phyloP scores from a whole-genome alignment of 2,113 vertebrate genomes.

The Crotalus tigris region DNA sequence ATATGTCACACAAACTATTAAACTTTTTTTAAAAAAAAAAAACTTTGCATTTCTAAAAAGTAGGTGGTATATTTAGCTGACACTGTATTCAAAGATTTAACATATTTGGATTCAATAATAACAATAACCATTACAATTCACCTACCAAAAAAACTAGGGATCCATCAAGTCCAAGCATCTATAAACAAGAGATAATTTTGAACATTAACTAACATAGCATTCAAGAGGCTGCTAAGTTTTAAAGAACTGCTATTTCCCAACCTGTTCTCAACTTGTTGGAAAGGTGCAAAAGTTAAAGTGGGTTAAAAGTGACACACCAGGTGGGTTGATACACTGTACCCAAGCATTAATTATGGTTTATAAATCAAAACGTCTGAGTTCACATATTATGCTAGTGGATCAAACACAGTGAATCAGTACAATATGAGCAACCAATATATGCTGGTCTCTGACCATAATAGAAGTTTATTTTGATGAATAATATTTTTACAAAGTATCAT shows the following conservation, averaged over 20 bases:
- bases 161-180: slow-evolving; percentile 97
- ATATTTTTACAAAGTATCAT: background rate
- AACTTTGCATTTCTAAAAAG: background rate
- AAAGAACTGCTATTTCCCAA: background rate
- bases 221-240: background rate
- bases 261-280: background rate
- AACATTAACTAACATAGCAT: background rate
- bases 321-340: too few species aligned
- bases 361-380: background rate
- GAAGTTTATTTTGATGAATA: background rate
- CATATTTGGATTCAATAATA: background rate
- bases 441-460: background rate
- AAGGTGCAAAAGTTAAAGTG: background rate
- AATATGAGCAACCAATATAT: background rate
- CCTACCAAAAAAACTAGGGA: slow-evolving; percentile 94
- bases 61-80: background rate
- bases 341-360: background rate
- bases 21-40: background rate
- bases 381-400: background rate
- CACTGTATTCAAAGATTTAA: background rate
- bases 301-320: background rate
- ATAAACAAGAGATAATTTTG: slow-evolving; percentile 40
- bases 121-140: slow-evolving; percentile 30
- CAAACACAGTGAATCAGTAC: background rate
- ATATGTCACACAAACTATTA: background rate